Evolutionary conservation across 1,140 invertebrate genomes (phyloP).

Genomic region (Pseudomyrmex cubaensis): DNA sequence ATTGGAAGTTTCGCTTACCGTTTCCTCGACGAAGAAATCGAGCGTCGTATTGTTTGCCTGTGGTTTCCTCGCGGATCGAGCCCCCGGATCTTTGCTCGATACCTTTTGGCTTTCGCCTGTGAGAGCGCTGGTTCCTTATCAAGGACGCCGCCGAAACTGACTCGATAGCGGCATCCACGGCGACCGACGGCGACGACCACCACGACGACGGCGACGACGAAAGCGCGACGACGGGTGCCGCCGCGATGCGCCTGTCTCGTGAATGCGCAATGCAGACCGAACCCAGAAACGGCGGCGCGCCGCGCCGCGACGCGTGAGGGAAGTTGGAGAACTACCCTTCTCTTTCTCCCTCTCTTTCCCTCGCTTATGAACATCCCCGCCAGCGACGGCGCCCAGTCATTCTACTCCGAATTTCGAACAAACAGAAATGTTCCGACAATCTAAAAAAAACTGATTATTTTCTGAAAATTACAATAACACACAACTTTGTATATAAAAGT

Average conservation of each 20-base stretch:
- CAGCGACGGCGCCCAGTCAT: background rate
- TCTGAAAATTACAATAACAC: background rate
- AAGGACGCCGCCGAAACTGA: slow-evolving; percentile 39
- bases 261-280: slow-evolving; percentile 83
- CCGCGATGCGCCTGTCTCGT: slow-evolving; percentile 78
- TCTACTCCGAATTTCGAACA: background rate
- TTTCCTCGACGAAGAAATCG: background rate
- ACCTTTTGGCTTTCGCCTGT: background rate
- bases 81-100: background rate
- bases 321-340: slow-evolving; percentile 80
- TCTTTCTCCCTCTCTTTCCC: slow-evolving; percentile 56
- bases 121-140: slow-evolving; percentile 23
- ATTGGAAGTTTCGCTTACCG: slow-evolving; percentile 15
- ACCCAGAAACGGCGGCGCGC: slow-evolving; percentile 67
- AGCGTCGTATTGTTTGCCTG: background rate
- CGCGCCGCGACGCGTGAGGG: slow-evolving; percentile 38
- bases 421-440: background rate
- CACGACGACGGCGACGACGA: slow-evolving; percentile 29
- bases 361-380: slow-evolving; percentile 53
- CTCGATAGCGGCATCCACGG: slow-evolving; percentile 21
- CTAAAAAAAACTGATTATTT: background rate
- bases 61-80: background rate
- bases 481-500: background rate
- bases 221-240: slow-evolving; percentile 69
- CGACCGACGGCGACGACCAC: slow-evolving; percentile 2